Evolutionary conservation across 2,113 vertebrate species (phyloP).

Genomic region (Thoracochromis brauschi): DNA sequence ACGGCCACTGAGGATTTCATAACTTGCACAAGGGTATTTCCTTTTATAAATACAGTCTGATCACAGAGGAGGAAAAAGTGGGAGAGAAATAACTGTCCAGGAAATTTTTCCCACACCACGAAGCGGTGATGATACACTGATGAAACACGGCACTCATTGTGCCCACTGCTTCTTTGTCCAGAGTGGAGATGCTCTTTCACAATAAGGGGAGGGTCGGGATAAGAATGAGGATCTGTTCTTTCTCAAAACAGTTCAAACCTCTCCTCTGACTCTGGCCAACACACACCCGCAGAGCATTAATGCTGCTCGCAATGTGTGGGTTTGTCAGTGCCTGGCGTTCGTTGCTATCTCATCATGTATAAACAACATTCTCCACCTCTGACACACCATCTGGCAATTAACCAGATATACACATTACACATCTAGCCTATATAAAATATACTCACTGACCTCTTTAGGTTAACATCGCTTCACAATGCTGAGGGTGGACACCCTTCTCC

Average conservation of each 20-base stretch:
- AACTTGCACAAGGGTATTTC: background rate
- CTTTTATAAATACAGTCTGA: background rate
- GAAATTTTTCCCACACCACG: background rate
- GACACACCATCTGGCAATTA: background rate
- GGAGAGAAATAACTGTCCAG: background rate
- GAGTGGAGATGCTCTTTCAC: slow-evolving; percentile 6
- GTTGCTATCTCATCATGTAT: slow-evolving; percentile 20
- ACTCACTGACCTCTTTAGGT: background rate
- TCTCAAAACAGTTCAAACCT: background rate
- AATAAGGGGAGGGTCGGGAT: background rate
- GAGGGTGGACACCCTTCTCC: background rate
- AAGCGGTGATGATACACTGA: background rate
- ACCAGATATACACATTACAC: background rate
- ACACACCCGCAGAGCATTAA: background rate
- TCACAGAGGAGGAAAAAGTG: background rate
- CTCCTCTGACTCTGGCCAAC: background rate
- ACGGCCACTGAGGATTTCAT: background rate
- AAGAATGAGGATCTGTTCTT: background rate
- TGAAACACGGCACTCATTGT: background rate
- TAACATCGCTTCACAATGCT: rapidly evolving
- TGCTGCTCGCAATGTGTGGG: background rate
- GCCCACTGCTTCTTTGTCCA: background rate
- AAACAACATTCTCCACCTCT: slow-evolving; percentile 48
- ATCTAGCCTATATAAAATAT: background rate
- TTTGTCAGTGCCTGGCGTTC: background rate